Conservation (phyloP, 2,113 vertebrate species). For the Microtus montanus region DNA sequence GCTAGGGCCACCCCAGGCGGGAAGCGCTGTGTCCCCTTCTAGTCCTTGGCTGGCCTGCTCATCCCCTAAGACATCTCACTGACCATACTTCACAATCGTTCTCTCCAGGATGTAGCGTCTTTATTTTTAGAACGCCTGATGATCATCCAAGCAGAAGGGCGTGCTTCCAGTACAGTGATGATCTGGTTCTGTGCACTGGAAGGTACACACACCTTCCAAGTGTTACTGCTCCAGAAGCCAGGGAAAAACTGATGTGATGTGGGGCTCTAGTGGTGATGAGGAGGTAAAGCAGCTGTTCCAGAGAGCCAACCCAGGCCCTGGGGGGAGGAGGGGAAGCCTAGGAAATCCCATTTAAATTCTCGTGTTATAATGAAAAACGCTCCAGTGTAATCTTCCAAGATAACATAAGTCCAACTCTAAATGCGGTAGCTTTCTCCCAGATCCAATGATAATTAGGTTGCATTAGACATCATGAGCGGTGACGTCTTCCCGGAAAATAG, state of each 20-base stretch:
- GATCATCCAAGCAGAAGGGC: neutral
- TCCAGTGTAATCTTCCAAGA: slow-evolving; percentile 14
- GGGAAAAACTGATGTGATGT: slow-evolving; percentile 69
- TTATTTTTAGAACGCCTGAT: neutral
- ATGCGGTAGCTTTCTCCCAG: neutral
- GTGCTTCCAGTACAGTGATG: neutral
- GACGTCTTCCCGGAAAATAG: neutral
- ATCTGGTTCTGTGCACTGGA: neutral
- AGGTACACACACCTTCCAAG: slow-evolving; percentile 8
- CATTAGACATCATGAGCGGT: neutral
- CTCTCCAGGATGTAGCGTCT: neutral
- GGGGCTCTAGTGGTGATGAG: slow-evolving; percentile 70
- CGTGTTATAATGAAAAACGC: neutral
- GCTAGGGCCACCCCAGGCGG: slow-evolving; percentile 64
- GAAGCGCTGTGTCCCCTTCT: slow-evolving; percentile 31
- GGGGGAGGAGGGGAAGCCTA: too few species aligned
- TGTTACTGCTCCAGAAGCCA: slow-evolving; percentile 10
- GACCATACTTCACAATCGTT: neutral
- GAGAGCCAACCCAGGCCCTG: neutral
- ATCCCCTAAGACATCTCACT: slow-evolving; percentile 31
- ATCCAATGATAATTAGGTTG: neutral
- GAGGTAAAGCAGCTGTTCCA: slow-evolving; percentile 52
- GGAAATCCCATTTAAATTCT: slow-evolving; percentile 15
- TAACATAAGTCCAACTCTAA: neutral
- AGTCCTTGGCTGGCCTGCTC: neutral